phyloP scores from a whole-genome alignment of 2,797 vertebrate species.

The Fistularia commersonii region DNA sequence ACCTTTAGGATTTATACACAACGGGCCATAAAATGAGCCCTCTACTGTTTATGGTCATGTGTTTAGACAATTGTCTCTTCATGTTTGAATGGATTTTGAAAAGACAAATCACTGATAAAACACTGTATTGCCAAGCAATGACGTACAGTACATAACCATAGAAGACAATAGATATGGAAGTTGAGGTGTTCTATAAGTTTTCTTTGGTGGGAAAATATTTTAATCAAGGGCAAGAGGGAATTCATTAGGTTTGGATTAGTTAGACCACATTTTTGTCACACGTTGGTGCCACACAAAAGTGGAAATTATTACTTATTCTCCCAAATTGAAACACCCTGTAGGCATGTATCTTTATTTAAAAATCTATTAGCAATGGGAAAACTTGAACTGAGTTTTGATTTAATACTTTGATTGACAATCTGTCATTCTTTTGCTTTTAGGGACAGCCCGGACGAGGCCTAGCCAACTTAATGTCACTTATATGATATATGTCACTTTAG shows the following conservation, averaged over 20 bases:
- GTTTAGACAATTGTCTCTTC: too few relatives aligned
- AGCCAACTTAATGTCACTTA: constrained; percentile 25
- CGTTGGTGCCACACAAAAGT: constrained; percentile 15
- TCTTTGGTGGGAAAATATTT: too few relatives aligned
- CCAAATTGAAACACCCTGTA: constrained; percentile 28
- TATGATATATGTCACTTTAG: too few relatives aligned
- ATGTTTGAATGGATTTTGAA: too few relatives aligned
- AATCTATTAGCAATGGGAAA: constrained; percentile 12
- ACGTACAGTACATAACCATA: too few relatives aligned
- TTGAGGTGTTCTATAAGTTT: too few relatives aligned
- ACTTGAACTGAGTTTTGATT: constrained; percentile 39
- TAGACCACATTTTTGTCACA: constrained; percentile 13
- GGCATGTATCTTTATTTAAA: constrained; percentile 40
- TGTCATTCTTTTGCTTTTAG: constrained; percentile 41
- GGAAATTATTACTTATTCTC: constrained; percentile 12
- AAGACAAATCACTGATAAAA: too few relatives aligned
- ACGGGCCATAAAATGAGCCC: constrained; percentile 34
- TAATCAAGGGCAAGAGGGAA: too few relatives aligned
- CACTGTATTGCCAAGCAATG: too few relatives aligned
- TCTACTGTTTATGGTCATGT: constrained; percentile 17
- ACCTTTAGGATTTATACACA: constrained; percentile 31
- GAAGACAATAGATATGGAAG: too few relatives aligned
- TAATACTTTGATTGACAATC: constrained; percentile 35
- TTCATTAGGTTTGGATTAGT: constrained; percentile 8
- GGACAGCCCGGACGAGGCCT: constrained; percentile 60